Conservation (phyloP, 1,140 invertebrate species). For the Steinernema feltiae region DNA sequence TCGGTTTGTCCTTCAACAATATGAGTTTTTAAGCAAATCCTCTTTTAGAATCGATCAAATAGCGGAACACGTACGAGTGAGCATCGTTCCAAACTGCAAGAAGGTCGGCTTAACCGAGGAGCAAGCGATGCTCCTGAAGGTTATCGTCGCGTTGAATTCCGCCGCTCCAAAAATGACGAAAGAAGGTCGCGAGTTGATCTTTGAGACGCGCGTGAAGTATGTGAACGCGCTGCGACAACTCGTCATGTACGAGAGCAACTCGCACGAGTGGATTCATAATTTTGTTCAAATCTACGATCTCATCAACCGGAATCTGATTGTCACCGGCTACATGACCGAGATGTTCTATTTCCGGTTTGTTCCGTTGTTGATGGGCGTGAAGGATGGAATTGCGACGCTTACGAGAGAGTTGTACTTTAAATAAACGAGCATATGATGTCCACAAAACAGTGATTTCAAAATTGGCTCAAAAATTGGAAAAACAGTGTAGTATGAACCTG, state of each 20-base stretch:
- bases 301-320: no score
- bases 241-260: background rate
- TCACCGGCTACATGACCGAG: background rate
- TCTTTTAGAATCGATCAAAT: background rate
- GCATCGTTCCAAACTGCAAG: background rate
- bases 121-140: background rate
- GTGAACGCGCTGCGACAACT: background rate
- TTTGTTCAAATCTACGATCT: background rate
- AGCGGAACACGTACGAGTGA: background rate
- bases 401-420: background rate
- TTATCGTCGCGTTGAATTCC: background rate
- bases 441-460: no score
- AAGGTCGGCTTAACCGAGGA: background rate
- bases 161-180: background rate
- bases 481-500: no score
- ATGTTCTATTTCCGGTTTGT: background rate
- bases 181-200: background rate
- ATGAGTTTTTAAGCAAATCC: background rate
- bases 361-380: background rate
- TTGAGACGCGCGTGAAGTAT: background rate
- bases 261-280: background rate
- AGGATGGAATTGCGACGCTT: background rate
- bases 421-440: no score
- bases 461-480: no score
- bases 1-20: background rate